Percentiles rank a stretch among this genome's conserved stretches.
phyloP scores from a whole-genome alignment of 2,888 invertebrate species.

The Tetranychus truncatus region DNA sequence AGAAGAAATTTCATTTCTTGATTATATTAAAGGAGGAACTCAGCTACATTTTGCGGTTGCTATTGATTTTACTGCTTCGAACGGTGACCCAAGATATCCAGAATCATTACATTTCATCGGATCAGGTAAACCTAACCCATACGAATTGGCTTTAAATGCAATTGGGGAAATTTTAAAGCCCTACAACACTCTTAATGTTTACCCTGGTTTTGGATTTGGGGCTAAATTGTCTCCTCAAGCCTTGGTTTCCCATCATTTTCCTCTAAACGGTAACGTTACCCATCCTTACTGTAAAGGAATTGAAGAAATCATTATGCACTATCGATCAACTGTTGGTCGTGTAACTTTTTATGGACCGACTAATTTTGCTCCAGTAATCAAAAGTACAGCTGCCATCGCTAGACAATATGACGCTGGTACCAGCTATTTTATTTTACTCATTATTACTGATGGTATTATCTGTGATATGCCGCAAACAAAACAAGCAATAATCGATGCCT shows the following conservation, averaged over 20 bases:
- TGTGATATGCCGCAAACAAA: slow-evolving; percentile 41
- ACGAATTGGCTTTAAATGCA: slow-evolving; percentile 35
- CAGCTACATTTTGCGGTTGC: slow-evolving; percentile 36
- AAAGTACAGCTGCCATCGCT: slow-evolving; percentile 34
- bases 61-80: slow-evolving; percentile 37
- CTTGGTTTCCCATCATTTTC: slow-evolving; percentile 37
- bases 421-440: slow-evolving; percentile 42
- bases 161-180: slow-evolving; percentile 37
- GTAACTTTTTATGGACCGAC: slow-evolving; percentile 43
- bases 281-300: slow-evolving; percentile 39
- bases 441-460: slow-evolving; percentile 44
- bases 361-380: slow-evolving; percentile 38
- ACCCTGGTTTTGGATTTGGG: slow-evolving; percentile 40
- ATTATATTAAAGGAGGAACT: slow-evolving; percentile 41
- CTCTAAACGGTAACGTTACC: slow-evolving; percentile 37
- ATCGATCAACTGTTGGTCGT: slow-evolving; percentile 36
- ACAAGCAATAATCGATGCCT: slow-evolving; percentile 34
- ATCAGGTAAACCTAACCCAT: slow-evolving; percentile 31
- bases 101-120: slow-evolving; percentile 35
- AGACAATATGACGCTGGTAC: slow-evolving; percentile 36
- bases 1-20: slow-evolving; percentile 38
- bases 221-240: slow-evolving; percentile 38
- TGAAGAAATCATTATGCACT: slow-evolving; percentile 38
- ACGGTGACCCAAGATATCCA: slow-evolving; percentile 34
- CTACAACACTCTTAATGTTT: slow-evolving; percentile 39